These are phyloP conservation scores for Tretioscincus oriximinensis DNA, from an alignment of 2,113 vertebrate species.

Conservation along the genomic window DNA sequence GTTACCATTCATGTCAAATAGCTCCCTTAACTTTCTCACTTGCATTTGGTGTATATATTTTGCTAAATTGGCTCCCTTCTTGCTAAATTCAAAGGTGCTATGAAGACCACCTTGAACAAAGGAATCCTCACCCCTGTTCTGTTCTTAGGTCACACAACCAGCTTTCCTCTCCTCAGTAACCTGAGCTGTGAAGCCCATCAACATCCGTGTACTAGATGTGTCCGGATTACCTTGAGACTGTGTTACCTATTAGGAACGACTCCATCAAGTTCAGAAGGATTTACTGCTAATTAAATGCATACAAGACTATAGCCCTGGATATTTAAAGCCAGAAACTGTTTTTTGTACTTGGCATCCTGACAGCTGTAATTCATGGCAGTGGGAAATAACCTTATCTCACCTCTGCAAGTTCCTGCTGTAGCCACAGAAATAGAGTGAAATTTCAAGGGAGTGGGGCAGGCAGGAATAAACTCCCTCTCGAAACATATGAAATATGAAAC, in stretches of 20 bases:
- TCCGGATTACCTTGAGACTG: no score
- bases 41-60: no score
- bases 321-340: neutral
- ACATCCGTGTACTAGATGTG: no score
- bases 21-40: no score
- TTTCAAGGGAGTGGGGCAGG: neutral
- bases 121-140: no score
- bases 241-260: neutral
- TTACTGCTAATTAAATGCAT: neutral
- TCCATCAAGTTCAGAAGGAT: neutral
- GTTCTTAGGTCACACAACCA: no score
- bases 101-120: no score
- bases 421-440: neutral
- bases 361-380: neutral
- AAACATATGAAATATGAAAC: neutral
- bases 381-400: neutral
- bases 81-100: no score
- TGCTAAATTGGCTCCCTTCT: no score
- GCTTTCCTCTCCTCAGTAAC: no score
- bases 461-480: neutral
- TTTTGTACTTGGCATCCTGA: neutral
- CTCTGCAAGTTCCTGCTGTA: conserved; percentile 1
- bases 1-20: no score
- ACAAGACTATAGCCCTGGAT: neutral
- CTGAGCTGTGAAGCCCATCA: no score